Base-by-base conservation (phyloP, 2,888 invertebrate species). In the Morpho helenor region DNA sequence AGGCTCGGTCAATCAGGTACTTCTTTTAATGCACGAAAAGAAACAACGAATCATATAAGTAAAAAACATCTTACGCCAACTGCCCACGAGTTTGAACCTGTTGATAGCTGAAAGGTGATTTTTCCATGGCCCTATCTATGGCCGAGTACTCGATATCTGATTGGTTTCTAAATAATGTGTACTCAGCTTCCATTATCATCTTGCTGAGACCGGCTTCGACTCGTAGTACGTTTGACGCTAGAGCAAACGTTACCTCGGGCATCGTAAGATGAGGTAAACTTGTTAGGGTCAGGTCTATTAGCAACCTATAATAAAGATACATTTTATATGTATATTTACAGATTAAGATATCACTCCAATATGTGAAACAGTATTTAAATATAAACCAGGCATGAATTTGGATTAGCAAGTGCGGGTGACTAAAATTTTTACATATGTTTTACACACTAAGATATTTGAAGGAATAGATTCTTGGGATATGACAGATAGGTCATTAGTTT, bases 61-160 rank as follows among this genome's bases (percentile, higher is more conserved):
- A 23, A 4, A 46, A 50, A 49, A 52, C 4, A 10, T 77, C 88
- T 81, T 71, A 88, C 87, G 78, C 73, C 8, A 81, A 46, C 40
- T 73, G 60, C 1, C 85, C 88, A 0, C 2, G 10, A 39, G 60
- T 66, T 8, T 68, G 65, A 5, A 85, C 83, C 66, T 79, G 75
- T 43, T 78, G 71, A 42, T 75, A 77, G 16, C 70, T 68, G 65
- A 87, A 87, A 1, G 87, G 87, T 0, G 87, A 85, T 10, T 66
- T 61, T 5, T 54, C 59, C 0, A 69, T 43, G 42, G 78, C 53
- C 53, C 75, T 71, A 0, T 68, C 51, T 0, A 56, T 51, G 0
- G 61, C 47, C 0, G 69, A 59, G 42, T 68, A 70, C 2, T 77
- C 61, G 0, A 83, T 59, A 5, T 72, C 70, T 0, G 78, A 71